Conservation (phyloP, 2,888 invertebrate genomes). For the Dryomyza anilis region DNA sequence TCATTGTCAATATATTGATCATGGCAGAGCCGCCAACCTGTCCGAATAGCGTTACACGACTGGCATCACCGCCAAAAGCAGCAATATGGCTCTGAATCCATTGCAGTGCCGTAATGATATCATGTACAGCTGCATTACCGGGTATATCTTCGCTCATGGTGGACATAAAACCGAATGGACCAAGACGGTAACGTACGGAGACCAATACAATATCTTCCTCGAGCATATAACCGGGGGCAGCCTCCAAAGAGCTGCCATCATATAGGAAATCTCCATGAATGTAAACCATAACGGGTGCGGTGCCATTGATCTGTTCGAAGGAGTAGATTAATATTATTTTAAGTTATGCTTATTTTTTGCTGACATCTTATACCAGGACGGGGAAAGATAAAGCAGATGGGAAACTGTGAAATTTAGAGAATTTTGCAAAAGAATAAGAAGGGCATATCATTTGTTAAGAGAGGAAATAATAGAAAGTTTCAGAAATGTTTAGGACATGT, state of each 20-base stretch:
- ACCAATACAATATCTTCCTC: slow-evolving; percentile 63
- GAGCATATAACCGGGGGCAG: slow-evolving; percentile 58
- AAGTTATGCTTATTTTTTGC: neutral
- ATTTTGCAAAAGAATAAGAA: neutral
- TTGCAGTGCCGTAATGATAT: slow-evolving; percentile 63
- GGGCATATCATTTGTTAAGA: too few species aligned
- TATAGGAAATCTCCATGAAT: slow-evolving; percentile 62
- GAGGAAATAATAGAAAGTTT: too few species aligned
- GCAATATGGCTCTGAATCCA: slow-evolving; percentile 64
- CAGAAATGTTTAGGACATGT: too few species aligned
- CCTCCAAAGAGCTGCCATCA: slow-evolving; percentile 54
- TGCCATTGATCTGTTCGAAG: slow-evolving; percentile 45
- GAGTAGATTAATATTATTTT: neutral
- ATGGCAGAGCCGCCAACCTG: slow-evolving; percentile 64
- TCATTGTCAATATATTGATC: slow-evolving; percentile 61
- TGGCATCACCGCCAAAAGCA: slow-evolving; percentile 64
- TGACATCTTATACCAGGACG: neutral
- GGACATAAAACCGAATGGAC: slow-evolving; percentile 64
- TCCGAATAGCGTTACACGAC: slow-evolving; percentile 63
- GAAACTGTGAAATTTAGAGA: neutral
- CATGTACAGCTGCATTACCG: slow-evolving; percentile 65
- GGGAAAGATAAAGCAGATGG: neutral
- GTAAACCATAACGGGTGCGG: slow-evolving; percentile 61
- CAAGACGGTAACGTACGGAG: slow-evolving; percentile 63
- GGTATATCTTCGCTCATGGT: slow-evolving; percentile 63